A percentile compares a stretch with the other conserved stretches of the same genome.
Evolutionary conservation across 2,888 invertebrate genomes (phyloP).

Genomic region (Dasypogon diadema): DNA sequence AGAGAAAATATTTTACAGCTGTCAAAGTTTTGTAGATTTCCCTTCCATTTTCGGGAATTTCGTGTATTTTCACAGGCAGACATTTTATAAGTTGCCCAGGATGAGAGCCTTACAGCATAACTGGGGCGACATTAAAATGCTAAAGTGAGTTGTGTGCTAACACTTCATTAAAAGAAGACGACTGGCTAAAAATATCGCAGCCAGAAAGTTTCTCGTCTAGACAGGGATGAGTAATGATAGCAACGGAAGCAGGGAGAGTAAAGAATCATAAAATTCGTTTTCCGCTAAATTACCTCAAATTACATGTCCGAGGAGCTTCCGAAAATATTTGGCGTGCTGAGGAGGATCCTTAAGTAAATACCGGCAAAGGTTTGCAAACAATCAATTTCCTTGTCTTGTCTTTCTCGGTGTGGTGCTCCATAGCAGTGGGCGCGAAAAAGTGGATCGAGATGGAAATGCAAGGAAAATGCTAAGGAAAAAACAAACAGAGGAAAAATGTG

Average conservation of each 20-base stretch:
- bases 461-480: background rate
- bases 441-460: background rate
- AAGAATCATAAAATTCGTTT: slow-evolving; percentile 28
- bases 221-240: background rate
- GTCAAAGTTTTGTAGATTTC: slow-evolving; percentile 38
- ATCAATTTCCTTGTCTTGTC: background rate
- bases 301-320: slow-evolving; percentile 9
- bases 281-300: slow-evolving; percentile 42
- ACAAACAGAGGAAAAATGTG: background rate
- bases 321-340: background rate
- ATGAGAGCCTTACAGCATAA: background rate
- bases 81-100: background rate
- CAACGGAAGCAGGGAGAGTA: background rate
- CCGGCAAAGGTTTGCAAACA: background rate
- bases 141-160: background rate
- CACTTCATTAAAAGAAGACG: background rate
- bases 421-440: background rate
- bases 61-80: background rate
- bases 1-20: slow-evolving; percentile 42
- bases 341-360: background rate
- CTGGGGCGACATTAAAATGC: slow-evolving; percentile 13
- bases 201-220: slow-evolving; percentile 10
- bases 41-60: background rate
- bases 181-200: background rate
- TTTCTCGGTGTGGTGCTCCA: background rate